Evolutionary conservation across 2,888 invertebrate species (phyloP).

Genomic region (Rhynchonema sp.): DNA sequence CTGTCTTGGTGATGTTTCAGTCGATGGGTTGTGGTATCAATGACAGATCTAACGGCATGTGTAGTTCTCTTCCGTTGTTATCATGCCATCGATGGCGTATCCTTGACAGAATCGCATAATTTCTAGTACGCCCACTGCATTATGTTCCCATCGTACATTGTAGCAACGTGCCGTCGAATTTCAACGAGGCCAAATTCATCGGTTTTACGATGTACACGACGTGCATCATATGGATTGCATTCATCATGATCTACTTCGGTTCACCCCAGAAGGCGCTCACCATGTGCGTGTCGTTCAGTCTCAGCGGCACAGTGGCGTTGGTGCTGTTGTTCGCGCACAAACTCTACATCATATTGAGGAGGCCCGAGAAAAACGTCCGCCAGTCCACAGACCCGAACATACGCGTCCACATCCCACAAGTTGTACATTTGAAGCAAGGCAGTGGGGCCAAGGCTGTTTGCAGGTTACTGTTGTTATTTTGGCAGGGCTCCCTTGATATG

Average conservation of each 20-base stretch:
- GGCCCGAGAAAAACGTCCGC: conserved; percentile 55
- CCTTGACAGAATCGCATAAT: too few species aligned
- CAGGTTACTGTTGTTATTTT: too few species aligned
- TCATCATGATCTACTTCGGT: conserved; percentile 88
- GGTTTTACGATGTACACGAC: conserved; percentile 98
- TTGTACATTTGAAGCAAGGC: too few species aligned
- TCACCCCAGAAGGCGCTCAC: conserved; percentile 38
- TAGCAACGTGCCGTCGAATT: conserved; percentile 93
- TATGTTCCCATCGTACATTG: too few species aligned
- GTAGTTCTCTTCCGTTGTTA: too few species aligned
- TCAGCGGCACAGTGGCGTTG: conserved; percentile 26
- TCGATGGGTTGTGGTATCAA: too few species aligned
- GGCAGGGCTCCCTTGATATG: too few species aligned
- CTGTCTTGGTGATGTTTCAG: too few species aligned
- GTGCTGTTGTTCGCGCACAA: conserved; percentile 54
- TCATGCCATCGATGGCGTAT: too few species aligned
- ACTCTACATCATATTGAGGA: conserved; percentile 51
- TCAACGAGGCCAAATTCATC: conserved; percentile 52
- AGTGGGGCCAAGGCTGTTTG: too few species aligned
- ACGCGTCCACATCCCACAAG: conserved; percentile 41
- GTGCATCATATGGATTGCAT: conserved; percentile 90
- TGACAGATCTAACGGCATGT: too few species aligned
- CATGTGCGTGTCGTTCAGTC: conserved; percentile 45
- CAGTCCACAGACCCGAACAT: conserved; percentile 54
- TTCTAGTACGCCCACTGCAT: too few species aligned